These are phyloP conservation scores for Globia sparganii DNA, from an alignment of 2,888 invertebrate genomes.

Conservation along the genomic window DNA sequence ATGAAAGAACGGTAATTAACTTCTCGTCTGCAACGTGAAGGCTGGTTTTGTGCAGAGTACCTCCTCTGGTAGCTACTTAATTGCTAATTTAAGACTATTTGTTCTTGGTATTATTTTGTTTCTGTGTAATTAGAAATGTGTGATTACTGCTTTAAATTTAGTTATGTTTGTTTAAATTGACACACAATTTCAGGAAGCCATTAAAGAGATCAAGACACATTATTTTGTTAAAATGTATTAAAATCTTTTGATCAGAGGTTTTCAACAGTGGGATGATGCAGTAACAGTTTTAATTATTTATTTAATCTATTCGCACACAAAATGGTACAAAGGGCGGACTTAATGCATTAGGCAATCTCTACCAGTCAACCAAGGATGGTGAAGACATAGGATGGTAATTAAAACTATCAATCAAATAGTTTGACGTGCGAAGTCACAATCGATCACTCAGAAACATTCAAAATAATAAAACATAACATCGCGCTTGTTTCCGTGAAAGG, in stretches of 20 bases:
- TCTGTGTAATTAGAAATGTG: neutral
- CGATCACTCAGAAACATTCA: neutral
- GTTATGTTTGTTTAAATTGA: neutral
- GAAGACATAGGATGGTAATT: too few relatives aligned
- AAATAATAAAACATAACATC: neutral
- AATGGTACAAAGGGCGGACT: too few relatives aligned
- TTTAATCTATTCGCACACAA: too few relatives aligned
- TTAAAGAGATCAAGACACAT: neutral
- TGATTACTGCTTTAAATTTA: neutral
- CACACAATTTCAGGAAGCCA: neutral
- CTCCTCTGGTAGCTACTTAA: constrained; percentile 13
- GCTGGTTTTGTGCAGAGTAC: constrained; percentile 14
- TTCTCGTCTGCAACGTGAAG: constrained; percentile 32
- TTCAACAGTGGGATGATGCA: neutral
- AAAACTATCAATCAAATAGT: neutral
- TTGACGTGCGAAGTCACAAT: neutral
- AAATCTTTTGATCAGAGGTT: neutral
- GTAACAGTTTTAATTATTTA: neutral
- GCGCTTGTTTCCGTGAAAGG: neutral
- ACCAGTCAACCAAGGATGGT: too few relatives aligned
- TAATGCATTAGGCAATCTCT: too few relatives aligned
- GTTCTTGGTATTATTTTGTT: neutral
- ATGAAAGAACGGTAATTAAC: constrained; percentile 61
- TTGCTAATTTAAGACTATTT: constrained; percentile 26
- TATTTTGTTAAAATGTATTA: neutral